Percentiles rank a stretch among this genome's conserved stretches.
Evolutionary conservation across 2,797 vertebrate genomes (phyloP).

Genomic region (Muraenolepis orangiensis): DNA sequence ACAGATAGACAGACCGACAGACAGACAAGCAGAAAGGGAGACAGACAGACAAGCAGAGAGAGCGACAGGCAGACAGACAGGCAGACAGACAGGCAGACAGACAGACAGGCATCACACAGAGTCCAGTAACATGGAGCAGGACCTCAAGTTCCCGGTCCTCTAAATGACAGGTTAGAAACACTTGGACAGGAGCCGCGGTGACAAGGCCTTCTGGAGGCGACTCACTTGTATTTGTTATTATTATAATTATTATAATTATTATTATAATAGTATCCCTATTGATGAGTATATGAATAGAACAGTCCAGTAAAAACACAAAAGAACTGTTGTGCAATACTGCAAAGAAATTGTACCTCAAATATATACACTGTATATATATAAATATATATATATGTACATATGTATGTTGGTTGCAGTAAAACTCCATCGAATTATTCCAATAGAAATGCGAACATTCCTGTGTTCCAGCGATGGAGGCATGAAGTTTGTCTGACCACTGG

Average conservation of each 20-base stretch:
- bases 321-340: no score
- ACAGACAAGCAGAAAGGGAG: no score
- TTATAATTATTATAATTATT: background rate
- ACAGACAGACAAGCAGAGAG: slow-evolving; percentile 30
- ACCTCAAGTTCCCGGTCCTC: slow-evolving; percentile 41
- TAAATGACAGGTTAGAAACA: slow-evolving; percentile 39
- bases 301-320: no score
- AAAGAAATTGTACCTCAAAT: no score
- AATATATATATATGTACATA: background rate
- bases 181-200: background rate
- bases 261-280: background rate
- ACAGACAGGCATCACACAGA: no score
- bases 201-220: background rate
- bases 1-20: background rate
- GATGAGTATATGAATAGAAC: background rate
- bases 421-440: no score
- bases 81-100: no score
- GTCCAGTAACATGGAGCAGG: no score
- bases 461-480: background rate
- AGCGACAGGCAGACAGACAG: no score
- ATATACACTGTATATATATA: no score
- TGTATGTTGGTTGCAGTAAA: background rate
- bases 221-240: background rate
- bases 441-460: background rate
- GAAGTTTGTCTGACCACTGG: no score